Evolutionary conservation across 2,888 invertebrate genomes (phyloP), one percentile per base, ranked within the genome.

Genomic region (Orthosia cruda): DNA sequence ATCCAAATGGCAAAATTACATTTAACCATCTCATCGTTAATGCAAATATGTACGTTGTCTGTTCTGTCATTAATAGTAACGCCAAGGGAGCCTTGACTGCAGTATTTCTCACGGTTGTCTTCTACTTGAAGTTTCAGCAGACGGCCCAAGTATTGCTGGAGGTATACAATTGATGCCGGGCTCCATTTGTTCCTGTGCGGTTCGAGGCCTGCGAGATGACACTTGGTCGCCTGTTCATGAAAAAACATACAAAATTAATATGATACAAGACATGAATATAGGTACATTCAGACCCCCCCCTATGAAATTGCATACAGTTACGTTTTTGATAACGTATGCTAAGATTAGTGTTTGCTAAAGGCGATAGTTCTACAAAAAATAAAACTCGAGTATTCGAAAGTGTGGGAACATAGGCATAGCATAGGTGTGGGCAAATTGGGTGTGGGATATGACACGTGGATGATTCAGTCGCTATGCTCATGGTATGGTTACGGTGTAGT

Each of bases 11-110:
- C 96, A 75, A 92, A 95, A 85, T 95, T 96, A 85, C 93, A 82
- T 69, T 92, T 93, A 69, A 96, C 92, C 96, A 96, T 95, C 79
- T 94, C 92, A 12, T 91, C 88, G 86, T 96, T 96, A 83, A 96
- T 83, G 80, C 96, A 95, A 16, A 94, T 73, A 7, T 86, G 0
- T 95, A 82, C 94, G 0, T 85, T 83, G 49, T 93, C 92, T 2
- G 85, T 69, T 18, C 88, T 90, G 80, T 94, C 92, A 77, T 92
- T 93, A 0, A 96, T 90, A 0, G 92, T 92, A 57, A 96, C 94
- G 9, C 94, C 94, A n/a, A 95, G 71, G 4, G 95, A 93, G 62
- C 91, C 90, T 59, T 89, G 90, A 32, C 18, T 81, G 47, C 66
- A 65, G 23, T 76, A 12, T 74, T 65, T 65, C 20, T 86, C 89